Conservation (phyloP, 2,113 vertebrate species). For the Excalfactoria chinensis region DNA sequence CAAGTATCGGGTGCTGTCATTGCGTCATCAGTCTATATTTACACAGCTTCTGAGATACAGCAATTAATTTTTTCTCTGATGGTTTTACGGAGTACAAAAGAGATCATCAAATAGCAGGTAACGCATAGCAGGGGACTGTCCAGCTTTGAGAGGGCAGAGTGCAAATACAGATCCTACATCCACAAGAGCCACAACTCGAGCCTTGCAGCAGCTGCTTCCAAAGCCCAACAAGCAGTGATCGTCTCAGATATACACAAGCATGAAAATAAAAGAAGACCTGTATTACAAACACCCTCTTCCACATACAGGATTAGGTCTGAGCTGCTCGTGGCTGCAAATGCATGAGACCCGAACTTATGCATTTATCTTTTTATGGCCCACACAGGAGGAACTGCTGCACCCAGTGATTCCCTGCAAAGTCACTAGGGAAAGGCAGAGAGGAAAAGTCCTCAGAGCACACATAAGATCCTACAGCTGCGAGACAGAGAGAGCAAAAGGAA, state of each 20-base stretch:
- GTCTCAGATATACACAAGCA: neutral
- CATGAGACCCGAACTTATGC: too few species aligned
- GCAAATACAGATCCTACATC: rapidly evolving
- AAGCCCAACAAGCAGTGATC: neutral
- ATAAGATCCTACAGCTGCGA: neutral
- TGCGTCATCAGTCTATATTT: neutral
- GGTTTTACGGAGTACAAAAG: neutral
- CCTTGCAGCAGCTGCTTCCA: neutral
- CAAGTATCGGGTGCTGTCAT: neutral
- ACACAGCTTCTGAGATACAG: neutral
- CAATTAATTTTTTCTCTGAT: neutral
- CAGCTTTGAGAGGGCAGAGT: neutral
- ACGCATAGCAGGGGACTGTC: neutral
- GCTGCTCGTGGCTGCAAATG: rapidly evolving
- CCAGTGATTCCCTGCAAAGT: neutral
- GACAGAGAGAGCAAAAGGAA: neutral
- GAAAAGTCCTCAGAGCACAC: neutral
- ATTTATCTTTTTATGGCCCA: neutral
- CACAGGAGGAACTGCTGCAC: neutral
- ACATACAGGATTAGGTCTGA: rapidly evolving
- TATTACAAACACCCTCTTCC: neutral
- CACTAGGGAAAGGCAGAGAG: neutral
- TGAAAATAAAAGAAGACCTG: neutral
- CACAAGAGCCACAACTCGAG: neutral
- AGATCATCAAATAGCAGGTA: neutral